A percentile compares a stretch with the other conserved stretches of the same genome.
Evolutionary conservation across 2,797 vertebrate genomes (phyloP).

Genomic region (Nasua narica): DNA sequence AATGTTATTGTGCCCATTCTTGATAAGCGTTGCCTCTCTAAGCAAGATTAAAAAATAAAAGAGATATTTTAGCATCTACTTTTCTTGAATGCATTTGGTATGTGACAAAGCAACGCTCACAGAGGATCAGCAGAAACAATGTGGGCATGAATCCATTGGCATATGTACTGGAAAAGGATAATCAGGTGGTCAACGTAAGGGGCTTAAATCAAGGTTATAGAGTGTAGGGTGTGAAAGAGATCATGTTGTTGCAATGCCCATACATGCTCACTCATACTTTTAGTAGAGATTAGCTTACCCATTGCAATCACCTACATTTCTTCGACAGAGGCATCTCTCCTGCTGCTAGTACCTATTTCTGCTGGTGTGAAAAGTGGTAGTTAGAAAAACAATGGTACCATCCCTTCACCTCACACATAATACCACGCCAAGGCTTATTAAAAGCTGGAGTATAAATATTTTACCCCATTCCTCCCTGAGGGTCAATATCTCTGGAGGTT

Average conservation of each 20-base stretch:
- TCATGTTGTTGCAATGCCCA: not conserved
- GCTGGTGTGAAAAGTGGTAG: not conserved
- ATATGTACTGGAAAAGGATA: no score
- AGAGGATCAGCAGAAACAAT: not conserved
- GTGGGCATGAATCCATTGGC: not conserved
- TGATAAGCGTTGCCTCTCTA: not conserved
- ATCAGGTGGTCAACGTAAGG: accelerated
- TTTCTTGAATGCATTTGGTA: not conserved
- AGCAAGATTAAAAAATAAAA: not conserved
- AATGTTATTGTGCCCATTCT: not conserved
- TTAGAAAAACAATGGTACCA: not conserved
- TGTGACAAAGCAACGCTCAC: not conserved
- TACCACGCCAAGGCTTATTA: not conserved
- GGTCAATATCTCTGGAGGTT: not conserved
- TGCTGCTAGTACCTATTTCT: not conserved
- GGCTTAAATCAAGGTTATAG: not conserved
- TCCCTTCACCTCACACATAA: not conserved
- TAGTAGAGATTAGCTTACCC: accelerated
- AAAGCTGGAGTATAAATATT: not conserved
- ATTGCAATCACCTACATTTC: not conserved
- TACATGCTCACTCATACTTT: not conserved
- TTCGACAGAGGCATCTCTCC: not conserved
- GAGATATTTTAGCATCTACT: not conserved
- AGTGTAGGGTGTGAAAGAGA: not conserved
- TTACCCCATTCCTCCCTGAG: not conserved